Base-by-base conservation (phyloP, 2,113 vertebrate genomes). In the Neogale vison region DNA sequence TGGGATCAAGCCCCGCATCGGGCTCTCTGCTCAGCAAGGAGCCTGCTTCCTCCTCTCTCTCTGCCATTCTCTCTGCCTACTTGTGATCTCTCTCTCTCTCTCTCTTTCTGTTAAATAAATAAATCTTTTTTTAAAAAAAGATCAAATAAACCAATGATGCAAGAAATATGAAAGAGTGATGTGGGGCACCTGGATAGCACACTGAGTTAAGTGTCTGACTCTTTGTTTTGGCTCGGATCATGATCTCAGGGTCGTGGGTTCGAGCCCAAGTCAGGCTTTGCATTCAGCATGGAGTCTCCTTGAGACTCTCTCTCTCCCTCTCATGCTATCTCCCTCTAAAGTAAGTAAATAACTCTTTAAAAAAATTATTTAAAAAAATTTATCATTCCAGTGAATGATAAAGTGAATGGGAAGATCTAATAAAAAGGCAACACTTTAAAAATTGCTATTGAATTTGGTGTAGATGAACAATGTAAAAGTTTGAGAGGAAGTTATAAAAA, bases 401-500 rank as follows among this genome's bases (percentile, higher is more conserved):
- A 81, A 36, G 24, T 94, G 42, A 95, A 45, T 94, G 47, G 42
- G 81, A 92, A 93, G 26, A 88, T 29, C 34, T 69, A 59, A 85
- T 76, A 90, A 82, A 74, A 63, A 36, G 90, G 57, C 82, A 17
- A 7, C 39, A 72, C 36, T 95, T 97, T 45, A 57, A 90, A 94
- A 94, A 65, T 74, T 89, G 50, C 63, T 92, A 3, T n/a, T 95
- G 45, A 83, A 52, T 95, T 79, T 42, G 61, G 6, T 61, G 71
- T 76, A 84, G 52, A 52, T 86, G 14, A 67, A 69, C 12, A 86
- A 24, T 71, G 26, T 34, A 87, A 57, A 85, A 67, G 42, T 74
- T 57, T 86, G 39, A 96, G 5, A 57, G 15, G 18, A 81, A 96
- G n/a, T 93, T 90, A 71, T 26, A 81, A 90, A 95, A 93, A 36